These are phyloP conservation scores for Emydura subglobosa DNA, from an alignment of 2,113 vertebrate species.

Conservation along the genomic window DNA sequence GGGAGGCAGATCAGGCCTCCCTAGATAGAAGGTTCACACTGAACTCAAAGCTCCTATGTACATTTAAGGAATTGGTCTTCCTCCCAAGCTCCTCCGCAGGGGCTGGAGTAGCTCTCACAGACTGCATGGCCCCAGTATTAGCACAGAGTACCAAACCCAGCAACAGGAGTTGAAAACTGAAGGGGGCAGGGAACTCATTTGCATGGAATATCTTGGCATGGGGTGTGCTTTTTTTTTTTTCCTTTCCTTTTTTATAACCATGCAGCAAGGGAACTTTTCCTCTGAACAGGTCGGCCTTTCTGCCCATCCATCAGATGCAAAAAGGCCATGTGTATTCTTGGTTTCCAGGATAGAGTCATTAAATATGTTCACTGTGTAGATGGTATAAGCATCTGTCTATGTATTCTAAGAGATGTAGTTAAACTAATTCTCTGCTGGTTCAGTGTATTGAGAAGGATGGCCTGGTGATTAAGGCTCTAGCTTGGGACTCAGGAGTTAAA, in stretches of 20 bases:
- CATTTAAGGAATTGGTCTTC: neutral
- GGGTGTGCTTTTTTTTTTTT: neutral
- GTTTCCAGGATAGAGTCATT: neutral
- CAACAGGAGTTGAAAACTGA: too few species aligned
- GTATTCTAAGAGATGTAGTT: neutral
- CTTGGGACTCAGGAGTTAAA: neutral
- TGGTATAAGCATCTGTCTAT: too few species aligned
- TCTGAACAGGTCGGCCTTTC: neutral
- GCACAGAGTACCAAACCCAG: neutral
- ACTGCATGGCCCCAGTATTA: neutral
- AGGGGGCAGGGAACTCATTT: neutral
- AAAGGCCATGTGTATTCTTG: fast-evolving
- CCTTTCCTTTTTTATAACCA: neutral
- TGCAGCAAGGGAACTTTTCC: neutral
- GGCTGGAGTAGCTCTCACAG: neutral
- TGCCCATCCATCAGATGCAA: neutral
- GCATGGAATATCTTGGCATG: neutral
- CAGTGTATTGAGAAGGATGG: neutral
- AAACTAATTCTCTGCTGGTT: neutral
- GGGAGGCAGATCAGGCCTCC: too few species aligned
- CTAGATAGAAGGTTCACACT: too few species aligned
- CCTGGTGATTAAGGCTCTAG: neutral
- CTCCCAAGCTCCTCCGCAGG: neutral
- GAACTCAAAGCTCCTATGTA: too few species aligned
- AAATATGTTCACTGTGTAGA: neutral